A percentile compares a stretch with the other conserved stretches of the same genome.
These are phyloP conservation scores for Fregata magnificens DNA, from an alignment of 2,113 vertebrate genomes.

Conservation along the genomic window DNA sequence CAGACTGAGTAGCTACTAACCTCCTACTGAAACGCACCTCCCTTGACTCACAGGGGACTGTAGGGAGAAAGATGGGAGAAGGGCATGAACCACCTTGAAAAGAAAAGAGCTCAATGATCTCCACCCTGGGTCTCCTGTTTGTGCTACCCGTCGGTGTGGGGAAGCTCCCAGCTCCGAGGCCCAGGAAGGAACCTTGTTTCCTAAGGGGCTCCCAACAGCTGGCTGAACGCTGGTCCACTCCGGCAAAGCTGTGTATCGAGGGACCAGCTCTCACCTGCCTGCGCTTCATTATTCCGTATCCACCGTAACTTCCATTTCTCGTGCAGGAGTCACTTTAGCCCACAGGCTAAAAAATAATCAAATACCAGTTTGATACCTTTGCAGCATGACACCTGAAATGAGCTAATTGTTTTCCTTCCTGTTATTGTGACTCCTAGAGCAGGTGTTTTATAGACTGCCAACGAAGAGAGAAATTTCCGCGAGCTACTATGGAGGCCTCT, in stretches of 20 bases:
- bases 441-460: neutral
- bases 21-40: neutral
- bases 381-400: neutral
- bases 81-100: neutral
- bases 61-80: neutral
- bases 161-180: fast-evolving
- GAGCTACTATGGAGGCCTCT: neutral
- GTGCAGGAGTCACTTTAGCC: neutral
- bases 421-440: neutral
- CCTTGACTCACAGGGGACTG: neutral
- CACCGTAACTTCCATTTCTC: neutral
- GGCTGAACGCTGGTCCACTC: neutral
- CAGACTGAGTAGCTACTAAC: neutral
- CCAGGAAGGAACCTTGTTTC: neutral
- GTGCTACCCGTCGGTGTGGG: fast-evolving
- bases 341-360: neutral
- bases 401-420: neutral
- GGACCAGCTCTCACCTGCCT: neutral
- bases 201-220: fast-evolving
- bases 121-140: neutral
- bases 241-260: fast-evolving
- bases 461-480: neutral
- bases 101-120: neutral
- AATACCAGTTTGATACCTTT: neutral
- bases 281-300: neutral